Base-by-base conservation (phyloP, 2,888 invertebrate species). In the Oscheius sp. region DNA sequence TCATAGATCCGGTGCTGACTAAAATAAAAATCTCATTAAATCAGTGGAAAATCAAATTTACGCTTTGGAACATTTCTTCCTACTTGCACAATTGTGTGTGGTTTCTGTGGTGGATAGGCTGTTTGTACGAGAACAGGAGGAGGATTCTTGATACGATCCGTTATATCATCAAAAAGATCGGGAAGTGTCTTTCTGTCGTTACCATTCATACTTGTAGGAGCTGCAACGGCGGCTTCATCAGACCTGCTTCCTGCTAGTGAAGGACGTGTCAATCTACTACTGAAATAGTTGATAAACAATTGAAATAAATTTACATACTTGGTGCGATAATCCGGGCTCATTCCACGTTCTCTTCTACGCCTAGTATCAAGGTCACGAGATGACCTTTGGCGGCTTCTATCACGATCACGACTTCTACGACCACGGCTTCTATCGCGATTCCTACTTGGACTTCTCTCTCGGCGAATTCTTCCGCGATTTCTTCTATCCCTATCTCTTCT, bases 21-120 rank as follows among this genome's bases (percentile, higher is more conserved):
- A 21, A 18, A 25, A 27, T 7, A 2, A 59, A 25, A 59, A n/a
- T 16, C 9, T 7, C 53, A 18, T n/a, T 16, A 52, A 16, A n/a
- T 9, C 9, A 45, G 45, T 45, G 13, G 13, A 2, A 3, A 18
- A 29, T 27, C 9, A 27, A 61, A 41, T 9, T 61, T 18, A 61
- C 61, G 61, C 23, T 61, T 61, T 16, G 43, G 18, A 61, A 41
- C 43, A 23, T 43, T 43, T 43, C 25, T 41, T 2, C 61, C 61
- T 16, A 61, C 5, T 12, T 35, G 55, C 16, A 55, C 23, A 55
- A 13, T 21, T 25, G 23, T 16, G 2, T 2, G 21, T 13, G 13
- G 23, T 6, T 55, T 23, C 6, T 52, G 6, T 16, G 16, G 9
- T 9, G 16, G 45, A 6, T 21, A 13, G 5, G 21, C 55, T 23